Percentiles rank a stretch among this genome's conserved stretches.
Evolutionary conservation across 2,888 invertebrate species (phyloP).

Genomic region (Eugnorisma glareosa): DNA sequence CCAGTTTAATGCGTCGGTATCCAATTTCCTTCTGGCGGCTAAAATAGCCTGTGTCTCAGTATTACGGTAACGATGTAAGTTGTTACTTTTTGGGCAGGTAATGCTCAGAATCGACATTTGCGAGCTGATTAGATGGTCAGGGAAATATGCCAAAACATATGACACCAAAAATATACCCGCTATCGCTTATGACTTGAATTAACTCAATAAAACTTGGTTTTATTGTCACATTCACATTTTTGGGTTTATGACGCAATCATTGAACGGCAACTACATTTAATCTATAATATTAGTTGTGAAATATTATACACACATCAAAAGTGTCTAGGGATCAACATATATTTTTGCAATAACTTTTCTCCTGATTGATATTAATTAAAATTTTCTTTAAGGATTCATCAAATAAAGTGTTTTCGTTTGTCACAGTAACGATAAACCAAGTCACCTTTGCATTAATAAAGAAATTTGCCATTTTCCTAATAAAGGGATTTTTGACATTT

Average conservation of each 20-base stretch:
- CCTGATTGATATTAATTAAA: too few species aligned
- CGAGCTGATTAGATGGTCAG: neutral
- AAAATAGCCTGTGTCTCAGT: neutral
- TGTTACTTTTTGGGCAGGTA: neutral
- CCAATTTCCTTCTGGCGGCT: neutral
- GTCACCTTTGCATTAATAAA: too few species aligned
- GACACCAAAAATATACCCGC: constrained; percentile 11
- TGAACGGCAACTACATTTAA: constrained; percentile 52
- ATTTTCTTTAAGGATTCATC: too few species aligned
- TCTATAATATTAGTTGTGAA: constrained; percentile 28
- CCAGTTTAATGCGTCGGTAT: neutral
- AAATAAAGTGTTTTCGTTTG: too few species aligned
- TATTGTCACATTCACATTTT: constrained; percentile 65
- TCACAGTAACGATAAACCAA: too few species aligned
- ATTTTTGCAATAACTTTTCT: too few species aligned
- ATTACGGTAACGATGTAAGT: neutral
- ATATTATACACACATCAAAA: too few species aligned
- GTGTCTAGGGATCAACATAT: too few species aligned
- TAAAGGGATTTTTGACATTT: too few species aligned
- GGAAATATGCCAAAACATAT: neutral
- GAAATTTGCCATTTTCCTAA: too few species aligned
- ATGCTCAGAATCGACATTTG: neutral
- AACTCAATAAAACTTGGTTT: constrained; percentile 58
- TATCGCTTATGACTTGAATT: constrained; percentile 20
- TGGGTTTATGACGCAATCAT: constrained; percentile 57